phyloP scores from a whole-genome alignment of 2,797 vertebrate species.

The Macropus fuliginosus region DNA sequence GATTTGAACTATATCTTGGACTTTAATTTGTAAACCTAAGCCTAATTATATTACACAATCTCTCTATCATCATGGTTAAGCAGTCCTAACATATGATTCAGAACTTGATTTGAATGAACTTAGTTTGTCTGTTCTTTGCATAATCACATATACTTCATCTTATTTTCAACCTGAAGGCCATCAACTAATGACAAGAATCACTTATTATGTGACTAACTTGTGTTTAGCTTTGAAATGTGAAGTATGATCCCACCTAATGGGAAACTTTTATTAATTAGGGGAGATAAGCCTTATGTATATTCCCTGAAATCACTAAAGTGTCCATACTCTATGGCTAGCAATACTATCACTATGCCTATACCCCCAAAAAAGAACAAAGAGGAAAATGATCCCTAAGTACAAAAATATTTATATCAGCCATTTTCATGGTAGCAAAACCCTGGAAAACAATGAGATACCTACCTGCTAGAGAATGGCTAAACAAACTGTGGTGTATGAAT shows the following conservation, averaged over 20 bases:
- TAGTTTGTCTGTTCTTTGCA: background rate
- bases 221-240: background rate
- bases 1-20: background rate
- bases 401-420: background rate
- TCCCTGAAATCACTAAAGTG: background rate
- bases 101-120: background rate
- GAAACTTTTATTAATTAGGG: conserved; percentile 12
- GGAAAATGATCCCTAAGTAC: background rate
- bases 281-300: background rate
- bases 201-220: background rate
- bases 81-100: conserved; percentile 10
- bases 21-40: conserved; percentile 1
- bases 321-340: background rate
- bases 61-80: conserved; percentile 16
- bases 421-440: background rate
- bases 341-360: background rate
- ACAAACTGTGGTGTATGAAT: background rate
- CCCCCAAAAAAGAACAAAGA: background rate
- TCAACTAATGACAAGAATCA: conserved; percentile 42
- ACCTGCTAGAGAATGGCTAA: background rate
- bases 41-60: background rate
- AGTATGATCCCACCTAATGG: background rate
- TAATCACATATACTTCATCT: conserved; percentile 3
- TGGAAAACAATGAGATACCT: background rate
- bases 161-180: background rate